Evolutionary conservation across 2,888 invertebrate genomes (phyloP), one percentile per base, ranked within the genome.

Genomic region (Lacanobia oleracea): DNA sequence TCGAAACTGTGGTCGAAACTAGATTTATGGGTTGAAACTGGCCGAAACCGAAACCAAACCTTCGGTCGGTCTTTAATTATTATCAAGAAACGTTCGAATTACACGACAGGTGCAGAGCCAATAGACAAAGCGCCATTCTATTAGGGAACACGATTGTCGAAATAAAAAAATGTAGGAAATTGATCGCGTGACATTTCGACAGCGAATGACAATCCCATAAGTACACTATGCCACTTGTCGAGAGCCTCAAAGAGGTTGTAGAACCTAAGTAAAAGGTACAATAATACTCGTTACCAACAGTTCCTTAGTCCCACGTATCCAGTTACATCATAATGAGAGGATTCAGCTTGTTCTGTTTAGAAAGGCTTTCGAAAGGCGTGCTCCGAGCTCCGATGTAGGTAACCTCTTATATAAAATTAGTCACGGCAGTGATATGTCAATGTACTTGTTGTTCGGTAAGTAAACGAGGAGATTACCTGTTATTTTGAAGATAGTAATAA

Each of bases 351-450:
- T 66, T 67, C 67, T 73, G 69, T 78, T 81, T 87, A 84, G 89
- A 88, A 89, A 86, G 87, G 87, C 81, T 84, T 87, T 84, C 66
- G 88, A 86, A 86, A 86, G 85, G 86, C 75, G 63, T 59, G 64
- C 67, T 53, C 67, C 75, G 76, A 85, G 64, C 67, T 53, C 67
- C 77, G 76, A 85, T 80, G 83, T 75, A 43, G 43, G 14, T 43
- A 81, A 84, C 74, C 56, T 73, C 67, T 81, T 86, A 82, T 40
- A 77, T 81, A 83, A 81, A 79, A 80, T 74, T 61, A 75, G 73
- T 67, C 45, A 69, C 68, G 71, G 71, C 23, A 59, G 56, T 75
- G 57, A 82, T 70, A 75, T 75, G 65, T 77, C 76, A 63, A 74
- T 72, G 68, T 60, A 67, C 21, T 64, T 57, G 64, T 77, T 75